These are phyloP conservation scores for Cotesia congregata DNA, from an alignment of 2,888 invertebrate genomes.

Conservation along the genomic window DNA sequence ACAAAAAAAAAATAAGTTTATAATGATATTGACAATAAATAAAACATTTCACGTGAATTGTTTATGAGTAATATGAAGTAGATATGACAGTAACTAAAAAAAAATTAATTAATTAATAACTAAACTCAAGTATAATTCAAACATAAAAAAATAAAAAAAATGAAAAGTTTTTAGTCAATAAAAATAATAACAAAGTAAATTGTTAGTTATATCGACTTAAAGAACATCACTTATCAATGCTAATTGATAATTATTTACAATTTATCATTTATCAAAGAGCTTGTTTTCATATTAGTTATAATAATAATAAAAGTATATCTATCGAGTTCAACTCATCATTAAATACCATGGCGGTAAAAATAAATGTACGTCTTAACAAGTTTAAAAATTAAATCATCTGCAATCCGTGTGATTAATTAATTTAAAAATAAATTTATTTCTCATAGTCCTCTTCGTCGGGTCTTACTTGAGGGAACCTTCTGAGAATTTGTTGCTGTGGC, in stretches of 20 bases:
- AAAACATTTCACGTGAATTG: constrained; percentile 43
- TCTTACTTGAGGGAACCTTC: constrained; percentile 67
- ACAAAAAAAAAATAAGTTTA: constrained; percentile 23
- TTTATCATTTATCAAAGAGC: constrained; percentile 35
- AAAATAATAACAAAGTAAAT: constrained; percentile 22
- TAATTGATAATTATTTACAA: constrained; percentile 55
- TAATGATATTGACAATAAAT: constrained; percentile 47
- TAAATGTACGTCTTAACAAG: neutral
- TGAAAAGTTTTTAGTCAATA: constrained; percentile 19
- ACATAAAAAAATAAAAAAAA: constrained; percentile 14
- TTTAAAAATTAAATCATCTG: constrained; percentile 16
- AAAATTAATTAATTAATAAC: constrained; percentile 15
- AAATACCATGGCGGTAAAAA: constrained; percentile 1
- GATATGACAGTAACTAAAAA: constrained; percentile 27
- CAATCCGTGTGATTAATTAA: neutral
- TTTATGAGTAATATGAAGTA: constrained; percentile 39
- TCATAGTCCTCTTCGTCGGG: constrained; percentile 68
- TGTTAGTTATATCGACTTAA: constrained; percentile 38
- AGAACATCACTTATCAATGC: constrained; percentile 49
- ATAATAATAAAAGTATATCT: neutral
- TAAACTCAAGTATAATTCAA: constrained; percentile 2
- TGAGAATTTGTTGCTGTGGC: constrained; percentile 64
- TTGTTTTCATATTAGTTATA: constrained; percentile 30
- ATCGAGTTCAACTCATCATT: neutral
- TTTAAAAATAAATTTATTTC: neutral